Conservation (phyloP, 2,113 vertebrate genomes). For the Scopus umbretta region DNA sequence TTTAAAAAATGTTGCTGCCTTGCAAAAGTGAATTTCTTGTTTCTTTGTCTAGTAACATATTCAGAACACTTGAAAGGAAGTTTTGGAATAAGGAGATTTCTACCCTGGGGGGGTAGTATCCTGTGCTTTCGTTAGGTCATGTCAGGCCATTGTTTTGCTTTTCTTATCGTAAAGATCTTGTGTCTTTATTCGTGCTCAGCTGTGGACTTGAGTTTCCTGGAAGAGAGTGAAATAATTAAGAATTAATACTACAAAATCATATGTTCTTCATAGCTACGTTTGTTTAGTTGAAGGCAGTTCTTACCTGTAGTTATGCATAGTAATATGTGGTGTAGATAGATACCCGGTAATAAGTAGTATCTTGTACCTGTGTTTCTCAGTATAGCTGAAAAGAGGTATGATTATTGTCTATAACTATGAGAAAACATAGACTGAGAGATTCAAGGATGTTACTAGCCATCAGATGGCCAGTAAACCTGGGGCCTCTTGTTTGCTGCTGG, state of each 20-base stretch:
- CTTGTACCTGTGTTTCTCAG: not conserved
- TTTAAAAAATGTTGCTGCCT: not conserved
- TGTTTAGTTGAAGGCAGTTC: not conserved
- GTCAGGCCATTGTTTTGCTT: conserved; percentile 42
- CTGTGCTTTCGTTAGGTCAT: conserved; percentile 44
- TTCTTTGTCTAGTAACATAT: not conserved
- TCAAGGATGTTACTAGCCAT: not conserved
- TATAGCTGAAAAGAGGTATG: not conserved
- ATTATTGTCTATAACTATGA: not conserved
- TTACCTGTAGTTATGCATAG: not conserved
- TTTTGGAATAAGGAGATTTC: conserved; percentile 49
- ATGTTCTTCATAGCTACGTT: not conserved
- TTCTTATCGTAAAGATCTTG: conserved; percentile 36
- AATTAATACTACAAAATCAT: conserved; percentile 18
- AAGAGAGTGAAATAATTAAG: conserved; percentile 30
- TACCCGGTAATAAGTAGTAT: not conserved
- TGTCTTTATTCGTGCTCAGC: conserved; percentile 32
- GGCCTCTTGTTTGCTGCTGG: not conserved
- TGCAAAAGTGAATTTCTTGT: conserved; percentile 33
- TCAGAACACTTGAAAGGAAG: conserved; percentile 20
- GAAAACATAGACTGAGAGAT: not conserved
- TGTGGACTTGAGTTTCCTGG: conserved; percentile 19
- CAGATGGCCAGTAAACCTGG: not conserved
- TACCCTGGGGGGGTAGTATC: not conserved
- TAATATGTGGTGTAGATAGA: not conserved